A percentile compares a stretch with the other conserved stretches of the same genome.
These are phyloP conservation scores for Hermaeophaga mercurialis DNA, from an alignment of 2,888 invertebrate genomes.

Conservation along the genomic window DNA sequence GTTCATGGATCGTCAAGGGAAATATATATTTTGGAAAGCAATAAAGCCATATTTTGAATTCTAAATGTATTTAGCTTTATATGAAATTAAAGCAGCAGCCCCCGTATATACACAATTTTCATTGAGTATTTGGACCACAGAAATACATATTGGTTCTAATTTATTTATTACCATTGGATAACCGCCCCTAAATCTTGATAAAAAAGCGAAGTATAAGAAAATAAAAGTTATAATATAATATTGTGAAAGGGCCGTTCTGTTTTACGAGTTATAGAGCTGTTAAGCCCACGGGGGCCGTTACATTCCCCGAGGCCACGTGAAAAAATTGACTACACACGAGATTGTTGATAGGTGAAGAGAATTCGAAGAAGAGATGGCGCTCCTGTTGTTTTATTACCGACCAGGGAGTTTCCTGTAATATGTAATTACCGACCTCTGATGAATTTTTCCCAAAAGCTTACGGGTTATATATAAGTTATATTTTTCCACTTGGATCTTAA, in stretches of 20 bases:
- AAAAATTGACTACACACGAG: slow-evolving; percentile 42
- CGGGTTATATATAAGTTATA: no score
- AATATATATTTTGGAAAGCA: no score
- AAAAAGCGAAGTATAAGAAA: slow-evolving; percentile 1
- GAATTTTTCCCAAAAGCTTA: slow-evolving; percentile 9
- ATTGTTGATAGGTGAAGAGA: slow-evolving; percentile 32
- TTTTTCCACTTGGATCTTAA: no score
- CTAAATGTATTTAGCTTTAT: no score
- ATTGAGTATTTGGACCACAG: no score
- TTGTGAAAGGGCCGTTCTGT: not conserved
- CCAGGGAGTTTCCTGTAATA: slow-evolving; percentile 8
- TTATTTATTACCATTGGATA: no score
- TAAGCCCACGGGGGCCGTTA: slow-evolving; percentile 40
- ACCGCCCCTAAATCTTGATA: not conserved
- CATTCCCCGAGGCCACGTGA: slow-evolving; percentile 37
- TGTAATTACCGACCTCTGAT: slow-evolving; percentile 8
- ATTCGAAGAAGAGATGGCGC: slow-evolving; percentile 14
- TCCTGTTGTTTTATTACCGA: slow-evolving; percentile 11
- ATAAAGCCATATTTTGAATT: no score
- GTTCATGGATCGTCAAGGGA: no score
- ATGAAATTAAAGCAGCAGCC: no score
- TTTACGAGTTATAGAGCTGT: slow-evolving; percentile 13
- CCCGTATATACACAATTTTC: no score
- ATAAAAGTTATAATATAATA: slow-evolving; percentile 12
- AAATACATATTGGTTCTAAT: no score